A percentile compares a stretch with the other conserved stretches of the same genome.
These are phyloP conservation scores for Actenoides lindsayi DNA, from an alignment of 2,113 vertebrate species.

Conservation along the genomic window DNA sequence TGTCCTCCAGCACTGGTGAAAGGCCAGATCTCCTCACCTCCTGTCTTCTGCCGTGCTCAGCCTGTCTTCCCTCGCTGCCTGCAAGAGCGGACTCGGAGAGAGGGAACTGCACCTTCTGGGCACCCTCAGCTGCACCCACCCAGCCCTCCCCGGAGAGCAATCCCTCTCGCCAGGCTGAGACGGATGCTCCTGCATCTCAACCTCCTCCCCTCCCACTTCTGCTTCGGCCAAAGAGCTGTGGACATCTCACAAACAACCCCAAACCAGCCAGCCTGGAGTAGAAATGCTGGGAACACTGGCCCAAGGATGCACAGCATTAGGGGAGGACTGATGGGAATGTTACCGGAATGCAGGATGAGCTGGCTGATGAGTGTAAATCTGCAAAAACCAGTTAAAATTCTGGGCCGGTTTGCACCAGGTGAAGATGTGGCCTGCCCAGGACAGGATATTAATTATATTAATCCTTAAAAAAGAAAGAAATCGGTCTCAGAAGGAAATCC, in stretches of 20 bases:
- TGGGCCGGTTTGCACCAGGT: background rate
- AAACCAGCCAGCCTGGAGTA: rapidly evolving
- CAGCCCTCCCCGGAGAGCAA: rapidly evolving
- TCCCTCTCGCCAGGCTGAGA: background rate
- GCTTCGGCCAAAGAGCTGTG: background rate
- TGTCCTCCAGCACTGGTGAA: rapidly evolving
- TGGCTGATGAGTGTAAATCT: background rate
- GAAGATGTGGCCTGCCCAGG: background rate
- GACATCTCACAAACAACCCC: background rate
- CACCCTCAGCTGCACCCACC: background rate
- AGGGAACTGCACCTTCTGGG: rapidly evolving
- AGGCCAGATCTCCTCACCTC: rapidly evolving
- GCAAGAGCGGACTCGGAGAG: background rate
- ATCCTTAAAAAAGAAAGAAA: constrained; percentile 50
- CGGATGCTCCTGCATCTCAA: background rate
- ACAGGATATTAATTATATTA: constrained; percentile 55
- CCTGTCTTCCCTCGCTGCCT: rapidly evolving
- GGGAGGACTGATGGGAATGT: background rate
- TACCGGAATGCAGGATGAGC: background rate
- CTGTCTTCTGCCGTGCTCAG: background rate
- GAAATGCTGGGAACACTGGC: rapidly evolving
- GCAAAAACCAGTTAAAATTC: constrained; percentile 30
- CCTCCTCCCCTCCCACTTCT: background rate
- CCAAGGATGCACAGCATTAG: background rate
- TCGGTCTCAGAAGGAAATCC: constrained; percentile 35